Evolutionary conservation across 2,888 invertebrate genomes (phyloP).

Genomic region (Microplitis deprimator): DNA sequence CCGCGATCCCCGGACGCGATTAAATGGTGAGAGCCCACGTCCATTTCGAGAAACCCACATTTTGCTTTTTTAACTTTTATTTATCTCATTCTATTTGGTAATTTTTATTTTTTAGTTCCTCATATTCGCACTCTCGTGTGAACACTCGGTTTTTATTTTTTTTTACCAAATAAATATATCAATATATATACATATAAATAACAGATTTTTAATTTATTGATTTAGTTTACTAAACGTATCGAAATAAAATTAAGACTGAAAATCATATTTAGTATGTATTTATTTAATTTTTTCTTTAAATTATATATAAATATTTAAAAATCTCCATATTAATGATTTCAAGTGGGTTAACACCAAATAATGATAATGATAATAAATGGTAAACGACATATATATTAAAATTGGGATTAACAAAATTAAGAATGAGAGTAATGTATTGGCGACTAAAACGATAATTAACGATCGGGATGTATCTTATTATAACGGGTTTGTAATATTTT

Average conservation of each 20-base stretch:
- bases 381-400: constrained; percentile 11
- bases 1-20: constrained; percentile 52
- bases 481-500: constrained; percentile 29
- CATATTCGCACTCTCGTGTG: constrained; percentile 25
- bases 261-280: constrained; percentile 1
- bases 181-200: constrained; percentile 29
- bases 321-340: constrained; percentile 34
- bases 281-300: constrained; percentile 12
- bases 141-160: constrained; percentile 6
- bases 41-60: constrained; percentile 35
- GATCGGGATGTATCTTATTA: constrained; percentile 9
- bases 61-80: constrained; percentile 26
- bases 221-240: neutral
- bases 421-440: constrained; percentile 29
- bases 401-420: constrained; percentile 32
- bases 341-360: constrained; percentile 30
- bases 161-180: constrained; percentile 7
- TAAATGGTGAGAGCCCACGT: constrained; percentile 40
- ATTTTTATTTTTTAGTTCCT: constrained; percentile 22
- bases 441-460: constrained; percentile 31
- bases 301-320: constrained; percentile 5
- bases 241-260: neutral
- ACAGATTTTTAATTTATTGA: neutral
- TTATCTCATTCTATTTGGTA: constrained; percentile 9
- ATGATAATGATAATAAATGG: neutral